Percentiles rank a stretch among this genome's conserved stretches.
Evolutionary conservation across 1,140 invertebrate genomes (phyloP).

Genomic region (Anoplophora glabripennis): DNA sequence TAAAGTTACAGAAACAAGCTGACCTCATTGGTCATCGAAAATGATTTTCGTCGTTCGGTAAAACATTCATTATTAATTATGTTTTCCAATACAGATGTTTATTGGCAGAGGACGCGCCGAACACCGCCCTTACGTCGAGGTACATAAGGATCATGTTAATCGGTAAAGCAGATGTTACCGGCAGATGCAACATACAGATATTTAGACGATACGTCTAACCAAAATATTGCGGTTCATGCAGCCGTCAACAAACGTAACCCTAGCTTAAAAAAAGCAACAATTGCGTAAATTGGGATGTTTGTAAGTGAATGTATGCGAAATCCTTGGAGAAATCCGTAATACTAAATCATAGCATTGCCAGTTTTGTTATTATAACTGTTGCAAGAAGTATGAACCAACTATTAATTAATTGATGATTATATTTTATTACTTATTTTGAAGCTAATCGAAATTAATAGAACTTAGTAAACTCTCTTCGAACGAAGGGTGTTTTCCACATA

Average conservation of each 20-base stretch:
- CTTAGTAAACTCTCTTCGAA: too few relatives aligned
- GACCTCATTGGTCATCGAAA: too few relatives aligned
- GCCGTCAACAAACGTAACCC: constrained; percentile 27
- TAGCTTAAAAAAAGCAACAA: constrained; percentile 14
- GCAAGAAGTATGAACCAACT: background rate
- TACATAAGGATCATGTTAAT: constrained; percentile 19
- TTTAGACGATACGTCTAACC: constrained; percentile 33
- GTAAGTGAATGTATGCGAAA: background rate
- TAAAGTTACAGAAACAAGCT: too few relatives aligned
- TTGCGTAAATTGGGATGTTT: constrained; percentile 7
- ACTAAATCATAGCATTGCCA: too few relatives aligned
- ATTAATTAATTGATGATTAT: too few relatives aligned
- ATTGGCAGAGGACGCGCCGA: constrained; percentile 14
- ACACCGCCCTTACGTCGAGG: constrained; percentile 15
- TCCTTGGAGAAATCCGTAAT: too few relatives aligned
- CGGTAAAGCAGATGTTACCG: constrained; percentile 31
- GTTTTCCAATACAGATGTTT: constrained; percentile 23
- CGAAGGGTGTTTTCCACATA: too few relatives aligned
- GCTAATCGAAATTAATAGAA: too few relatives aligned
- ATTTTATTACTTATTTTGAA: too few relatives aligned
- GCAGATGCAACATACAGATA: constrained; percentile 33
- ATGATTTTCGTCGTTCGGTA: too few relatives aligned
- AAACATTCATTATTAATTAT: constrained; percentile 28
- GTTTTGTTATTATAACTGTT: background rate
- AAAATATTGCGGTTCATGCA: constrained; percentile 35